Evolutionary conservation across 2,797 vertebrate genomes (phyloP).

Genomic region (Salarias fasciatus): DNA sequence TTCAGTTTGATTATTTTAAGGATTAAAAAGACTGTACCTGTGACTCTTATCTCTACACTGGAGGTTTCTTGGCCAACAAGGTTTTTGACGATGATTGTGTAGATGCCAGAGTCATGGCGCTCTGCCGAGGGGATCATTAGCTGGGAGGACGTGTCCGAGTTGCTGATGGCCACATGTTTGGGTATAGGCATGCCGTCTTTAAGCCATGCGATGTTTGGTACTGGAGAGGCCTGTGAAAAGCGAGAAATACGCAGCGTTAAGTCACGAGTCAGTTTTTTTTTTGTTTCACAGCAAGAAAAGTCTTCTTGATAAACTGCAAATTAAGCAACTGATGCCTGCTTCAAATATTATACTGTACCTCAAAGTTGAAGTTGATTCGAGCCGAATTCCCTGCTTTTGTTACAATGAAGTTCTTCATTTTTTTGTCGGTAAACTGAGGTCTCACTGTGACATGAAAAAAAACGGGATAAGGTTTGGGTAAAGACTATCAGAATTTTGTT

Average conservation of each 20-base stretch:
- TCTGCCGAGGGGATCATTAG: conserved; percentile 84
- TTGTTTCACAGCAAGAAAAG: neutral
- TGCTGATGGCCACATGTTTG: conserved; percentile 75
- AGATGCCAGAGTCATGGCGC: conserved; percentile 83
- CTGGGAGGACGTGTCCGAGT: conserved; percentile 80
- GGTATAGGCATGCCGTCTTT: conserved; percentile 85
- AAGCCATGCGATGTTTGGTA: conserved; percentile 85
- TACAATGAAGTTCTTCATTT: conserved; percentile 81
- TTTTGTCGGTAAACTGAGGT: conserved; percentile 85
- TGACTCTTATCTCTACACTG: conserved; percentile 84
- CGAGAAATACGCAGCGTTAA: neutral
- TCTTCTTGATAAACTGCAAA: neutral
- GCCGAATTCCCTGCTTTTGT: conserved; percentile 84
- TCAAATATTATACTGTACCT: conserved; percentile 72
- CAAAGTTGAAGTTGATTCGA: conserved; percentile 84
- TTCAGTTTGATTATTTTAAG: neutral
- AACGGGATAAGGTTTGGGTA: conserved; percentile 2
- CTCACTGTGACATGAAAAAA: conserved; percentile 74
- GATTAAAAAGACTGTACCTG: conserved; percentile 76
- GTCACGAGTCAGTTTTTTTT: neutral
- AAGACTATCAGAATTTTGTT: neutral
- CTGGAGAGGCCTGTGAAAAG: conserved; percentile 83
- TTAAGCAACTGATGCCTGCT: neutral
- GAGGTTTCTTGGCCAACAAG: conserved; percentile 81
- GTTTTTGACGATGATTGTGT: conserved; percentile 82